A percentile compares a stretch with the other conserved stretches of the same genome.
Evolutionary conservation across 1,140 invertebrate genomes (phyloP).

Genomic region (Atta texana): DNA sequence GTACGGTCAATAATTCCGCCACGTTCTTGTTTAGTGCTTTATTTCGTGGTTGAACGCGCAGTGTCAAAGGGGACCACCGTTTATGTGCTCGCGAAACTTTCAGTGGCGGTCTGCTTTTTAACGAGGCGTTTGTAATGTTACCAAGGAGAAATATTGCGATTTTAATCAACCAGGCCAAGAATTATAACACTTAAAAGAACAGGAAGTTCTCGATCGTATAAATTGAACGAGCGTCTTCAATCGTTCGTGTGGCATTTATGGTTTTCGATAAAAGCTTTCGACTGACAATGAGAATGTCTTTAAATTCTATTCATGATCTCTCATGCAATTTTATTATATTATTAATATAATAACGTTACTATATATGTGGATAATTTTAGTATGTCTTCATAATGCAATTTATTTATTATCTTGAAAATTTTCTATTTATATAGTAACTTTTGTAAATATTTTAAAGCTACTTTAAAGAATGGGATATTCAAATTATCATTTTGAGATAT

Average conservation of each 20-base stretch:
- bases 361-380: not conserved
- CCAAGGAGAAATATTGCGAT: conserved; percentile 39
- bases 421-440: too few relatives aligned
- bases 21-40: conserved; percentile 68
- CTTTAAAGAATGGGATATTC: not conserved
- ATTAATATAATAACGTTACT: not conserved
- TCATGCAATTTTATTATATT: not conserved
- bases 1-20: conserved; percentile 64
- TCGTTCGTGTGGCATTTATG: not conserved
- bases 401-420: too few relatives aligned
- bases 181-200: conserved; percentile 50
- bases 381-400: not conserved
- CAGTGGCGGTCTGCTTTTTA: conserved; percentile 18
- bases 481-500: too few relatives aligned
- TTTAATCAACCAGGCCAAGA: conserved; percentile 48
- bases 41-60: conserved; percentile 72
- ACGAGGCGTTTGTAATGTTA: conserved; percentile 59
- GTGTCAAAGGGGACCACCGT: conserved; percentile 50
- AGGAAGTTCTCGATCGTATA: not conserved
- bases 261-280: not conserved
- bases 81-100: conserved; percentile 66
- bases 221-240: conserved; percentile 6
- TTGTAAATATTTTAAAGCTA: too few relatives aligned
- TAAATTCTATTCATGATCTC: not conserved
- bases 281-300: conserved; percentile 2